These are phyloP conservation scores for Polypedilum pembai DNA, from an alignment of 1,140 invertebrate species.

Conservation along the genomic window DNA sequence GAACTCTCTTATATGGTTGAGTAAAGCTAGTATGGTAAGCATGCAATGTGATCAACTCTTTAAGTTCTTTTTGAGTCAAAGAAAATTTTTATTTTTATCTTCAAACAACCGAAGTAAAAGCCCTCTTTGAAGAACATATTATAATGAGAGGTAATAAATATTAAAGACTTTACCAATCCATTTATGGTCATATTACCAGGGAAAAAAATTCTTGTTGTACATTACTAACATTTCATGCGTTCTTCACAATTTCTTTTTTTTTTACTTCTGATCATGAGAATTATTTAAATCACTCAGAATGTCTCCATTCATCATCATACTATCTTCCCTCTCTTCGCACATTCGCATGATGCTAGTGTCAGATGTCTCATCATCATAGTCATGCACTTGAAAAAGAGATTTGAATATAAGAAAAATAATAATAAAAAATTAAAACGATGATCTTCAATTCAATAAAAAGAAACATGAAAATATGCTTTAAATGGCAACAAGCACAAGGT, in stretches of 20 bases:
- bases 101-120: background rate
- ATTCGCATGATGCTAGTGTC: too few species aligned
- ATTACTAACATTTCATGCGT: too few species aligned
- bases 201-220: too few species aligned
- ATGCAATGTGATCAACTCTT: background rate
- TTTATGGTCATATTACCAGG: background rate
- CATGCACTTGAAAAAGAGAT: too few species aligned
- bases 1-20: constrained; percentile 17
- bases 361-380: too few species aligned
- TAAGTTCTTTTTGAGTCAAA: background rate
- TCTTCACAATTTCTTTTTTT: too few species aligned
- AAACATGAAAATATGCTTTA: constrained; percentile 13
- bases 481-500: constrained; percentile 16
- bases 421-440: background rate
- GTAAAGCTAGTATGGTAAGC: background rate
- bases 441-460: background rate
- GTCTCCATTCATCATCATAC: too few species aligned
- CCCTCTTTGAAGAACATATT: constrained; percentile 3
- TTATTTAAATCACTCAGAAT: too few species aligned
- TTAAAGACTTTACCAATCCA: background rate
- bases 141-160: constrained; percentile 18
- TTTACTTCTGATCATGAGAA: too few species aligned
- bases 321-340: too few species aligned
- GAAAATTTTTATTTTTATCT: background rate
- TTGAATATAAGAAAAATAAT: too few species aligned